phyloP scores from a whole-genome alignment of 2,888 invertebrate species.

The Hoplodrina ambigua region DNA sequence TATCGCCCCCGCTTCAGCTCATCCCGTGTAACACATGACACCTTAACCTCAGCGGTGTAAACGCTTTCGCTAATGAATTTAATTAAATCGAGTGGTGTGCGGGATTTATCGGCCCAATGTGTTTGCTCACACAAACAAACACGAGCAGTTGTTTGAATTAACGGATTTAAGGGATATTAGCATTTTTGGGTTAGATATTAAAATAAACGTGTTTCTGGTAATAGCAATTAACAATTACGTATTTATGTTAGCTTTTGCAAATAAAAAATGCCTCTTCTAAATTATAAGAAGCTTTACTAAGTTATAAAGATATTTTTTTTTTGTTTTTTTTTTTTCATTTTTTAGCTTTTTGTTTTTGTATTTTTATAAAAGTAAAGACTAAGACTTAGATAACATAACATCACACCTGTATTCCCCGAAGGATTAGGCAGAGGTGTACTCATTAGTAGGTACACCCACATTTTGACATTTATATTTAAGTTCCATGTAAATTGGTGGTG shows the following conservation, averaged over 20 bases:
- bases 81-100: slow-evolving; percentile 77
- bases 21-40: slow-evolving; percentile 28
- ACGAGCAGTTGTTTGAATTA: slow-evolving; percentile 8
- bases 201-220: slow-evolving; percentile 7
- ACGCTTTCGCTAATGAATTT: slow-evolving; percentile 75
- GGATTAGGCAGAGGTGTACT: no score
- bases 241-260: not conserved
- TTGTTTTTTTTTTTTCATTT: no score
- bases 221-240: slow-evolving; percentile 1
- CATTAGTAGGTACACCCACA: no score
- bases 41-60: slow-evolving; percentile 66
- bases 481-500: no score
- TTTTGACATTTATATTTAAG: no score
- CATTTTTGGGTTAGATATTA: slow-evolving; percentile 5
- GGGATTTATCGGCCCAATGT: slow-evolving; percentile 61
- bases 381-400: no score
- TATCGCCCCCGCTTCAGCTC: slow-evolving; percentile 38
- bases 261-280: no score
- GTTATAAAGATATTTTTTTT: no score
- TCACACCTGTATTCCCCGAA: no score
- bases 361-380: no score
- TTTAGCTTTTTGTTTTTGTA: no score
- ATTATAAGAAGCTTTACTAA: no score
- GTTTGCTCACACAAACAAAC: slow-evolving; percentile 46
- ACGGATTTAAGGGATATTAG: slow-evolving; percentile 9